Conservation (phyloP, 2,113 vertebrate species). For the Corythaeola cristata region DNA sequence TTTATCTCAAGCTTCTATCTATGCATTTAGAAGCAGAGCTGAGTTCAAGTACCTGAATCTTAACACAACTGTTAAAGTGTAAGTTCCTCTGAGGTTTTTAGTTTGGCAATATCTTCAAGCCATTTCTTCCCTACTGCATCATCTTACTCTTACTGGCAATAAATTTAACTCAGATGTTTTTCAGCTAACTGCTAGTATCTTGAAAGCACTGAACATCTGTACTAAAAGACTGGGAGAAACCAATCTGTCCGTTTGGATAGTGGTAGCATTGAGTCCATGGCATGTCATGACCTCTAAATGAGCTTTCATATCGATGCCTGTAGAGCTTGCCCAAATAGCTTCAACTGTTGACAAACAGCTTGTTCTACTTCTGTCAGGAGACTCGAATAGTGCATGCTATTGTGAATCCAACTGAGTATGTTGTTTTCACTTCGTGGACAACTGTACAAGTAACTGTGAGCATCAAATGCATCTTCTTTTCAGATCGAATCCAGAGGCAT, state of each 20-base stretch:
- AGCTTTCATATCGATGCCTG: neutral
- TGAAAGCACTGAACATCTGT: neutral
- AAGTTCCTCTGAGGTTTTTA: neutral
- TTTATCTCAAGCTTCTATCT: neutral
- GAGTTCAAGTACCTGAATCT: neutral
- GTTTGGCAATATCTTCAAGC: neutral
- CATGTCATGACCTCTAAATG: neutral
- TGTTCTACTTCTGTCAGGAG: neutral
- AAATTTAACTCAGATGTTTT: neutral
- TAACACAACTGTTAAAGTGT: neutral
- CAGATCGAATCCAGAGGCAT: neutral
- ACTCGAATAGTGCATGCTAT: neutral
- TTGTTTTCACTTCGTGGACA: neutral
- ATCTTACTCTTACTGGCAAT: neutral
- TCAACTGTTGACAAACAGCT: neutral
- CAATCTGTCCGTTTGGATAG: neutral
- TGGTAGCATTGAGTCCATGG: rapidly evolving
- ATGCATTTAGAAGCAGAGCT: neutral
- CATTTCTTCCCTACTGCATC: neutral
- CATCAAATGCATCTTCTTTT: neutral
- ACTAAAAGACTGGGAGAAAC: neutral
- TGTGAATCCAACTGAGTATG: neutral
- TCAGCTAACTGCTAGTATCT: neutral
- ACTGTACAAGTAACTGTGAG: neutral
- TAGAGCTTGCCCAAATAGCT: neutral